Evolutionary conservation across 2,797 vertebrate genomes (phyloP), one percentile per base, ranked within the genome.

Genomic region (Tachyglossus aculeatus): DNA sequence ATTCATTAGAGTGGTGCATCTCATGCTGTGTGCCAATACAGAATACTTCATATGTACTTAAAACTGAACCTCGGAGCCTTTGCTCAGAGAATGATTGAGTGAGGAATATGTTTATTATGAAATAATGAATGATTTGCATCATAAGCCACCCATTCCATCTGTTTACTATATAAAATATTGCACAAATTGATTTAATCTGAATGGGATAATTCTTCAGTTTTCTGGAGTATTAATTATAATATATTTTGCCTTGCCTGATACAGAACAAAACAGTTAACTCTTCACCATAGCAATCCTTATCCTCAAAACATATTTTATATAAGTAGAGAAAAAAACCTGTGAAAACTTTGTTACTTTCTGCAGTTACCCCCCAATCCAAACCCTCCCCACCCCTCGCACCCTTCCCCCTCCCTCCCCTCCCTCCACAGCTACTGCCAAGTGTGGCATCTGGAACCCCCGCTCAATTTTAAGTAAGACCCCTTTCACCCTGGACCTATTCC

Each of bases 121-220:
- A 88, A 81, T 79, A 86, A 86, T 58, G 56, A 45, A 81, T 77
- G 68, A 85, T 59, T 86, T 85, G 37, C 56, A 83, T 87, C 83
- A 78, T 36, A 78, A 71, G 70, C 62, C 72, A 64, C n/a, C 77
- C 81, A 67, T 44, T 65, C 56, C 37, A 75, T 80, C 45, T 85
- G 29, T 80, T 91, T 83, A 84, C 55, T 12, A 1, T 52, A 74
- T 81, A 65, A 59, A 85, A 57, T 84, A 82, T 75, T 41, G 66
- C 60, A 33, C 39, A 22, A 34, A 74, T 67, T 51, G 72, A 62
- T 66, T 67, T 68, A 50, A 29, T 29, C 52, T 44, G 71, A 78
- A 50, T 9, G 44, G 57, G 74, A 76, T 67, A 65, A 40, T 84
- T 82, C 71, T 78, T 79, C 52, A 77, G 47, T 77, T 87, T 87